These are phyloP conservation scores for Oryzias curvinotus DNA, from an alignment of 2,113 vertebrate species.

Conservation along the genomic window DNA sequence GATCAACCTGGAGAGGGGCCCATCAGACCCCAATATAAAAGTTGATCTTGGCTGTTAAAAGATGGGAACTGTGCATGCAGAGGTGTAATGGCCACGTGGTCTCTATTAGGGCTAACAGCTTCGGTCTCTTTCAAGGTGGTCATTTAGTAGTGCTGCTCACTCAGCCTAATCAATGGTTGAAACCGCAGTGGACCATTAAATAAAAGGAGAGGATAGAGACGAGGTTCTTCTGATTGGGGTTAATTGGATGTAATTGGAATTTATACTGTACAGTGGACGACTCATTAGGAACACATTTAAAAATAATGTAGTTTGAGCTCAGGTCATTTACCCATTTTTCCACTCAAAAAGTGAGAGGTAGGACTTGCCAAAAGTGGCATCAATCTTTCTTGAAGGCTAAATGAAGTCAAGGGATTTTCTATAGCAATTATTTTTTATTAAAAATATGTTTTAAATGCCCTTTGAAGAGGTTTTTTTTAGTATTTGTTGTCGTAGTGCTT, in stretches of 20 bases:
- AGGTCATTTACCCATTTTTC: conserved; percentile 80
- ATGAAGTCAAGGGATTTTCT: neutral
- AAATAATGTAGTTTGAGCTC: conserved; percentile 78
- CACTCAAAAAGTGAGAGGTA: conserved; percentile 44
- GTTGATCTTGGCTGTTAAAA: conserved; percentile 74
- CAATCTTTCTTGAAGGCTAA: conserved; percentile 15
- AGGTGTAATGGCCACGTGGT: conserved; percentile 74
- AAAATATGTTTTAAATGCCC: neutral
- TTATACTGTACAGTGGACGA: conserved; percentile 89
- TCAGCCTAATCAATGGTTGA: conserved; percentile 89
- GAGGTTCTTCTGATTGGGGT: conserved; percentile 95
- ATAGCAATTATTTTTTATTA: neutral
- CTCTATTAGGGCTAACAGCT: conserved; percentile 83
- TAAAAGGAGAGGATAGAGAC: conserved; percentile 84
- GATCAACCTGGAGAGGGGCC: conserved; percentile 71
- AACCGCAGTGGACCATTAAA: conserved; percentile 92
- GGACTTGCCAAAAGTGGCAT: conserved; percentile 32
- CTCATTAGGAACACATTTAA: conserved; percentile 83
- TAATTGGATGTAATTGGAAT: conserved; percentile 99
- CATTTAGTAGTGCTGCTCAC: conserved; percentile 91
- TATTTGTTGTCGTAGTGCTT: neutral
- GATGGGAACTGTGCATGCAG: conserved; percentile 59
- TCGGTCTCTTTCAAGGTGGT: conserved; percentile 84
- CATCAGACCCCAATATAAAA: conserved; percentile 73
- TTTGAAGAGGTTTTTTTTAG: neutral